Evolutionary conservation across 2,797 vertebrate species (phyloP), one percentile per base, ranked within the genome.

Genomic region (Acestrorhynchus altus): DNA sequence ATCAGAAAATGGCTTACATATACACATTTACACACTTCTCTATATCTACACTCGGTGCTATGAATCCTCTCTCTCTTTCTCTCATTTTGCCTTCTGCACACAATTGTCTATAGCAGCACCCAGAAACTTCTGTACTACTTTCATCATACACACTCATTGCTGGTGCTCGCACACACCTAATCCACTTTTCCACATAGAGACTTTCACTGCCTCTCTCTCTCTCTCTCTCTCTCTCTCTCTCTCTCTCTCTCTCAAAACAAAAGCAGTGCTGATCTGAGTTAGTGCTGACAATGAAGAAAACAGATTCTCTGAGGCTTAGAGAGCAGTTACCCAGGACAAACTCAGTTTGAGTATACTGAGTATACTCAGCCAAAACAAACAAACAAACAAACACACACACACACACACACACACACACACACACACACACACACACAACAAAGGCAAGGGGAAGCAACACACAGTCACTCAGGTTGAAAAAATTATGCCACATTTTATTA

Each of bases 381-480:
- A 68, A 60, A 54, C 78, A 57, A 83, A 82, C 15, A 11, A 2
- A 64, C 73, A 61, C 77, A 66, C 82, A 78, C 72, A 54, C 20
- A 24, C 20, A 56, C 83, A 83, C 9, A 31, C 13, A 59, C 28
- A 54, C 72, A 65, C 72, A 63, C 78, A 61, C 66, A 65, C 73
- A 61, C 77, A 67, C 82, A 78, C 73, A 56, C 24, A 26, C 22
- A 57, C 11, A 9, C n/a, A 54, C 2, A 75, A 78, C 78, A 85
- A 83, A 83, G 11, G 87, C 86, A 49, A 68, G 49, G 4, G 46
- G 4, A 64, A 44, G 83, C 88, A 89, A 72, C 16, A 52, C 49
- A 46, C 44, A 46, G 16, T 13, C 13, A 1, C 44, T 13, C 9
- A 46, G 44, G 16, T 8, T 13, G 44, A 2, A 4, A 46, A 5